These are phyloP conservation scores for Drosophila greeni DNA, from an alignment of 2,888 invertebrate species.

Conservation along the genomic window DNA sequence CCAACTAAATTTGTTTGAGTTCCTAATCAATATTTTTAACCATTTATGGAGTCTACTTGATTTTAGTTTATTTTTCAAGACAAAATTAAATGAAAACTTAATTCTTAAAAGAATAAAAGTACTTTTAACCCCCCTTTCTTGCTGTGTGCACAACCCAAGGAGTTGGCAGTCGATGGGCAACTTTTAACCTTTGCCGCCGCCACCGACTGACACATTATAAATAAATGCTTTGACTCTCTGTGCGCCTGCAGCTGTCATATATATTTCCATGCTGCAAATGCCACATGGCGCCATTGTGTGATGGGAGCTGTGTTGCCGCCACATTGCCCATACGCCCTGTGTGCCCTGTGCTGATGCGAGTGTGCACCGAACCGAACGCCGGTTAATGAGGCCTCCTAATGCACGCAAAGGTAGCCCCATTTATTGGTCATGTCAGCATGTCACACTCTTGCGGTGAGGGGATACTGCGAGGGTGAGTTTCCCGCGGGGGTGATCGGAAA, in stretches of 20 bases:
- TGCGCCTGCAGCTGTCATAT: constrained; percentile 28
- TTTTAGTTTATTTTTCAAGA: too few relatives aligned
- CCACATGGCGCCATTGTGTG: constrained; percentile 21
- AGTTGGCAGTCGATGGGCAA: constrained; percentile 59
- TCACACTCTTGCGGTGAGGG: constrained; percentile 21
- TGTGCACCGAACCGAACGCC: constrained; percentile 30
- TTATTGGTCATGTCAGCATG: constrained; percentile 40
- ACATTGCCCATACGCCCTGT: constrained; percentile 47
- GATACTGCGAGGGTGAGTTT: constrained; percentile 1
- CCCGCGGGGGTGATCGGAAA: constrained; percentile 1
- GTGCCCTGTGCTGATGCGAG: constrained; percentile 6
- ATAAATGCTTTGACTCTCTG: constrained; percentile 45
- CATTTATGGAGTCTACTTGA: too few relatives aligned
- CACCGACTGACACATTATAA: constrained; percentile 40
- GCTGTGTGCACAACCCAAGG: constrained; percentile 2
- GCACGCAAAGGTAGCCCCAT: constrained; percentile 41
- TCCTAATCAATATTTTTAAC: too few relatives aligned
- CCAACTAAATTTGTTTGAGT: too few relatives aligned
- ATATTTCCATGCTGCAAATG: constrained; percentile 19
- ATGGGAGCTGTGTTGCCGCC: background rate
- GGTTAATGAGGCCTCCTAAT: constrained; percentile 41
- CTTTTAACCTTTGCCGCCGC: constrained; percentile 58
- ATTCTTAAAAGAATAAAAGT: background rate
- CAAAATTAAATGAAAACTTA: too few relatives aligned
- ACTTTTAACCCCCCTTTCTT: background rate